A percentile compares a stretch with the other conserved stretches of the same genome.
Conservation (phyloP, 2,797 vertebrate genomes). For the Odontamblyopus lacepedii region DNA sequence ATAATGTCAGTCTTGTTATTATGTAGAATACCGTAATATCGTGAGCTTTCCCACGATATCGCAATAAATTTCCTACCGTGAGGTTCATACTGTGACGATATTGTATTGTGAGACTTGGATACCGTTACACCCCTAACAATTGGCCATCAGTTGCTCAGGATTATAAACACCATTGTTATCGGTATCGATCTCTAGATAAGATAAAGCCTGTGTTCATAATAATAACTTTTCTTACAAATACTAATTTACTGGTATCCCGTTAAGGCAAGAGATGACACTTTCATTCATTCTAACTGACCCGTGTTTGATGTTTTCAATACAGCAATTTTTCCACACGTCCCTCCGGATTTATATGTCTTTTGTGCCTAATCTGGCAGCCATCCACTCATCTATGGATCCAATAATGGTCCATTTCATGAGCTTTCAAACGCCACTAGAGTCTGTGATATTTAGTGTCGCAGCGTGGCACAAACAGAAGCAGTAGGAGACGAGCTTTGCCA, state of each 20-base stretch:
- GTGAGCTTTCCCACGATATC: too few relatives aligned
- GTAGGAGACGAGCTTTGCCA: slow-evolving; percentile 11
- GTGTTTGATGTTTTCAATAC: slow-evolving; percentile 2
- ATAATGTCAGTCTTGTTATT: too few relatives aligned
- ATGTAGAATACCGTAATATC: too few relatives aligned
- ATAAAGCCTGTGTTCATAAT: neutral
- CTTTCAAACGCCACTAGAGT: slow-evolving; percentile 8
- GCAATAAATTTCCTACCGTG: too few relatives aligned
- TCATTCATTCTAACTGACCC: slow-evolving; percentile 9
- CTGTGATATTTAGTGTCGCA: slow-evolving; percentile 21
- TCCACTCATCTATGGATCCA: slow-evolving; percentile 6
- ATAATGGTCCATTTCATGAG: slow-evolving; percentile 9
- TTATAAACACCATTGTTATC: too few relatives aligned
- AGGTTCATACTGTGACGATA: too few relatives aligned
- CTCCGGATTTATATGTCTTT: neutral
- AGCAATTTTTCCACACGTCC: neutral
- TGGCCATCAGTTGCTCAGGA: too few relatives aligned
- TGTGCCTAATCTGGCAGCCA: neutral
- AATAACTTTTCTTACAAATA: neutral
- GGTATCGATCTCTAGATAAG: too few relatives aligned
- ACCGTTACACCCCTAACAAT: too few relatives aligned
- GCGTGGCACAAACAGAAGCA: slow-evolving; percentile 15
- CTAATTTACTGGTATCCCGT: neutral
- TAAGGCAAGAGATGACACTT: neutral
- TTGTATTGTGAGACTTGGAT: too few relatives aligned